Conservation (phyloP, 2,113 vertebrate genomes). For the Corvus hawaiiensis region DNA sequence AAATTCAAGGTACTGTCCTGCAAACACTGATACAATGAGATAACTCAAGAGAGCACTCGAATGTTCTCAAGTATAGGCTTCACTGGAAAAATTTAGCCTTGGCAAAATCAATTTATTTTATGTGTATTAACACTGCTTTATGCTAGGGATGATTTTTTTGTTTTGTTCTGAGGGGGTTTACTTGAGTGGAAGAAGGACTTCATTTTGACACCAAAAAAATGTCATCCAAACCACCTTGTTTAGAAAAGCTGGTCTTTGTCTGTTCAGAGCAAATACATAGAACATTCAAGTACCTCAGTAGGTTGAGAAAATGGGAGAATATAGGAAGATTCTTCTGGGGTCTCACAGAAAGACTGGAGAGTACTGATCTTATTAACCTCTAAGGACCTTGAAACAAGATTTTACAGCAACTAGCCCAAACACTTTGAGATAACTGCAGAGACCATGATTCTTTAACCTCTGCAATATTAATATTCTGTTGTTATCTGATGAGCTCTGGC, state of each 20-base stretch:
- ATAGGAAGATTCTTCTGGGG: neutral
- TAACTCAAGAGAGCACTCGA: slow-evolving; percentile 35
- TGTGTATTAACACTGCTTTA: slow-evolving; percentile 24
- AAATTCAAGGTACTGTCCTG: slow-evolving; percentile 51
- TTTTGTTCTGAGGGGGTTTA: neutral
- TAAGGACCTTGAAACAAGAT: neutral
- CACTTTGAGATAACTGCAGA: neutral
- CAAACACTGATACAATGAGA: slow-evolving; percentile 31
- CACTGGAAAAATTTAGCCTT: slow-evolving; percentile 39
- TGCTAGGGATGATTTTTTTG: neutral
- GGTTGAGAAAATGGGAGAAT: neutral
- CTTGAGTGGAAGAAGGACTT: neutral
- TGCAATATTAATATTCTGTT: neutral
- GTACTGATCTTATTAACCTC: neutral
- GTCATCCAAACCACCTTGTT: neutral
- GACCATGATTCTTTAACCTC: neutral
- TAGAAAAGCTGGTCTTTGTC: neutral
- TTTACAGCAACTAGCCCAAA: neutral
- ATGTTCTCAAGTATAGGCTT: slow-evolving; percentile 36
- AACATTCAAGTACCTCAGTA: neutral
- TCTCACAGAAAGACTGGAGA: neutral
- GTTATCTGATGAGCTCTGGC: neutral
- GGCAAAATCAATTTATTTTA: slow-evolving; percentile 52
- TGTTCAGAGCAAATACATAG: neutral
- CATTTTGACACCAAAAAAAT: slow-evolving; percentile 21